Conservation (phyloP, 2,888 invertebrate genomes). For the Drosophila percnosoma region DNA sequence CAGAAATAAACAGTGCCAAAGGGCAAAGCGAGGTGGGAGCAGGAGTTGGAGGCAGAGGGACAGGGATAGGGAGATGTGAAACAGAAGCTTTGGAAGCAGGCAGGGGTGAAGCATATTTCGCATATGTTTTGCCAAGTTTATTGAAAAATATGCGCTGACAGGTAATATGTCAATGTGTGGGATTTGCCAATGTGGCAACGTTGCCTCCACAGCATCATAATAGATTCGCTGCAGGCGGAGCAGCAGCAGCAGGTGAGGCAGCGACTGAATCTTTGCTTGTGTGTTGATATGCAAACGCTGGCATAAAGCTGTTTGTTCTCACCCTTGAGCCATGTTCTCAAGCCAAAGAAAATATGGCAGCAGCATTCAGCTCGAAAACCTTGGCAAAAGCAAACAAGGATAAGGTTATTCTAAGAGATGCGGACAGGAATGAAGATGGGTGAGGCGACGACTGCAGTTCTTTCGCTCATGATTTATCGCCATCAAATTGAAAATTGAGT, state of each 20-base stretch:
- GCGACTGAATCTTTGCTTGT: slow-evolving; percentile 11
- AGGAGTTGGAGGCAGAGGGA: background rate
- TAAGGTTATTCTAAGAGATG: slow-evolving; percentile 2
- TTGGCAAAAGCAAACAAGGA: slow-evolving; percentile 17
- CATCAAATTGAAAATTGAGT: slow-evolving; percentile 73
- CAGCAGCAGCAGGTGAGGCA: slow-evolving; percentile 6
- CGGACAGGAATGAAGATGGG: background rate
- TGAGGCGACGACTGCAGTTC: slow-evolving; percentile 35
- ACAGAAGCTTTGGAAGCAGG: slow-evolving; percentile 38
- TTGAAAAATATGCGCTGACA: slow-evolving; percentile 81
- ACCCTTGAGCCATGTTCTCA: slow-evolving; percentile 56
- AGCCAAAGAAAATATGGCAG: slow-evolving; percentile 72
- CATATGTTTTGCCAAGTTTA: slow-evolving; percentile 79
- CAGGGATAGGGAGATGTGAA: background rate
- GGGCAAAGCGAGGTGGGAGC: background rate
- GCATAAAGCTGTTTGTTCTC: slow-evolving; percentile 54
- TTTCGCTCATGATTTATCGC: slow-evolving; percentile 62
- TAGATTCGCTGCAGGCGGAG: slow-evolving; percentile 52
- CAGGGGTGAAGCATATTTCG: slow-evolving; percentile 25
- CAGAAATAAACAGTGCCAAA: slow-evolving; percentile 4
- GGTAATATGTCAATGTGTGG: slow-evolving; percentile 81
- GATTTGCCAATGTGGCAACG: slow-evolving; percentile 73
- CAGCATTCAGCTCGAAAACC: slow-evolving; percentile 59
- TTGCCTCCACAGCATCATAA: slow-evolving; percentile 53
- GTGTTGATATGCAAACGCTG: slow-evolving; percentile 47